Evolutionary conservation across 2,888 invertebrate genomes (phyloP).

Genomic region (Allophyes oxyacanthae): DNA sequence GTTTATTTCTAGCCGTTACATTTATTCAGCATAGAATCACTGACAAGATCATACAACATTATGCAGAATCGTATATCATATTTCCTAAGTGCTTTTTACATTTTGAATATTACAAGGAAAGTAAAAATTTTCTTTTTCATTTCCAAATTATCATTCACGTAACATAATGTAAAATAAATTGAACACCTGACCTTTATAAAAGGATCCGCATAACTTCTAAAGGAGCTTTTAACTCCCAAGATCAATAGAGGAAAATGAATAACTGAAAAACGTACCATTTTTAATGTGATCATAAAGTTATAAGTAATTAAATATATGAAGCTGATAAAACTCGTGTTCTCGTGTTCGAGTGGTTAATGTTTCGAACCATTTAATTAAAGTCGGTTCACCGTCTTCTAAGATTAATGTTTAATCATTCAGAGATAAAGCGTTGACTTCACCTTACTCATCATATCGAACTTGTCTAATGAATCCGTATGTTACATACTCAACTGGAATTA

Average conservation of each 20-base stretch:
- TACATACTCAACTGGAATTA: constrained; percentile 28
- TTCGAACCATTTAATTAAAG: constrained; percentile 50
- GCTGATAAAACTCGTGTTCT: no score
- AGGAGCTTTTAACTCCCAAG: constrained; percentile 25
- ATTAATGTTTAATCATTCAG: constrained; percentile 47
- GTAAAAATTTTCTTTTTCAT: no score
- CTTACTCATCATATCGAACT: constrained; percentile 18
- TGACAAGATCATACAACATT: background rate
- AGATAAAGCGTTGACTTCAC: constrained; percentile 11
- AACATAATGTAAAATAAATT: constrained; percentile 31
- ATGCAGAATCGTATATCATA: background rate
- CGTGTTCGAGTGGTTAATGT: no score
- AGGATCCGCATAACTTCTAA: constrained; percentile 33
- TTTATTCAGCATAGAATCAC: no score
- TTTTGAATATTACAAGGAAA: background rate
- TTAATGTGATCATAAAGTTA: no score
- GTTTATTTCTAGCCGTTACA: no score
- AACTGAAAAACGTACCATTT: background rate
- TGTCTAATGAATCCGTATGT: constrained; percentile 33
- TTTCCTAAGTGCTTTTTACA: background rate
- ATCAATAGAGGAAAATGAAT: constrained; percentile 10
- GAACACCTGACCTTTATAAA: constrained; percentile 33
- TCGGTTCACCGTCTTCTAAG: constrained; percentile 28
- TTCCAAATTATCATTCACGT: background rate
- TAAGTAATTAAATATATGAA: background rate